phyloP scores from a whole-genome alignment of 2,797 vertebrate genomes.

The Aselliscus stoliczkanus region DNA sequence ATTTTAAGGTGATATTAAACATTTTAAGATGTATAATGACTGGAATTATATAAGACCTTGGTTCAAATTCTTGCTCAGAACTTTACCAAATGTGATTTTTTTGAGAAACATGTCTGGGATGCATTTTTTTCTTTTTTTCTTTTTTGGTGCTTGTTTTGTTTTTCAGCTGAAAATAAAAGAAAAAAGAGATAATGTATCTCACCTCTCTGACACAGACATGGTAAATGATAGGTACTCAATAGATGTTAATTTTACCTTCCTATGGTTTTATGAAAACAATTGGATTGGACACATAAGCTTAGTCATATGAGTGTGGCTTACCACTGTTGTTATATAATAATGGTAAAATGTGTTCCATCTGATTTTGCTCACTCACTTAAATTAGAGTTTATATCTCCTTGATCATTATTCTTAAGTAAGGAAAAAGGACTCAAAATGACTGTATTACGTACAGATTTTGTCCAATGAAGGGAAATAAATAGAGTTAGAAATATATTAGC shows the following conservation, averaged over 20 bases:
- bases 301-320: conserved; percentile 5
- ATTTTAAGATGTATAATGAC: not conserved
- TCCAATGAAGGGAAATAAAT: not conserved
- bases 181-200: not conserved
- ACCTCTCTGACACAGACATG: not conserved
- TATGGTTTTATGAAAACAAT: conserved; percentile 7
- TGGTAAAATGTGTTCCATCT: conserved; percentile 21
- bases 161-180: not conserved
- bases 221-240: not conserved
- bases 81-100: not conserved
- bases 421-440: not conserved
- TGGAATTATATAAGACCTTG: not conserved
- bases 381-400: conserved; percentile 4
- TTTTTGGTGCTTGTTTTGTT: not conserved
- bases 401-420: conserved; percentile 34
- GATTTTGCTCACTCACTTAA: conserved; percentile 10
- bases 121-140: not conserved
- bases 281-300: not conserved
- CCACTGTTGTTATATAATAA: conserved; percentile 20
- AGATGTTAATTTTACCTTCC: not conserved
- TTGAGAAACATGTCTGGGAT: not conserved
- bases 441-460: not conserved
- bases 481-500: not conserved
- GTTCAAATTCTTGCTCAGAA: not conserved
- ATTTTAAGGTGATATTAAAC: not conserved